Evolutionary conservation across 2,888 invertebrate species (phyloP).

Genomic region (Clivina fossor): DNA sequence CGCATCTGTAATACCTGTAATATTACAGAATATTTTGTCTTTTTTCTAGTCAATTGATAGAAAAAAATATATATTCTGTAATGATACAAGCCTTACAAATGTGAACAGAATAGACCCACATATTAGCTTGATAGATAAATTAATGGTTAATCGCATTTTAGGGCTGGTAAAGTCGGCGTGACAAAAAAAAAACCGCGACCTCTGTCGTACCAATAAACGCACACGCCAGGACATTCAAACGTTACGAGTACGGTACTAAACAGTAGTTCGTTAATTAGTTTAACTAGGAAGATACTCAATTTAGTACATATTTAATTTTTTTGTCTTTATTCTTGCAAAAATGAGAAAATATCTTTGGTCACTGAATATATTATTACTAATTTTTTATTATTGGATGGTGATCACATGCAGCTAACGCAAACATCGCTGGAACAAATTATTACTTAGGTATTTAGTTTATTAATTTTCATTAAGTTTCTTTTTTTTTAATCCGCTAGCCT

Average conservation of each 20-base stretch:
- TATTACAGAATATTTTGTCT: too few species aligned
- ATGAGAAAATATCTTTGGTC: constrained; percentile 33
- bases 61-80: too few species aligned
- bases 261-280: constrained; percentile 31
- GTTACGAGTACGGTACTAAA: constrained; percentile 26
- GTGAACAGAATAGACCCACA: too few species aligned
- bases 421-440: too few species aligned
- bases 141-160: too few species aligned
- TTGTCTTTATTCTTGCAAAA: constrained; percentile 23
- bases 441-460: too few species aligned
- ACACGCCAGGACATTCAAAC: constrained; percentile 26
- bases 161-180: constrained; percentile 3
- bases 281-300: constrained; percentile 34
- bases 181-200: constrained; percentile 16
- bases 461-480: too few species aligned
- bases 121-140: too few species aligned
- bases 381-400: constrained; percentile 30
- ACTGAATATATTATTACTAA: constrained; percentile 34
- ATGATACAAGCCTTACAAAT: too few species aligned
- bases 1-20: too few species aligned
- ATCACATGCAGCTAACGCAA: too few species aligned
- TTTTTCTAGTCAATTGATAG: too few species aligned
- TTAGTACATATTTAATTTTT: constrained; percentile 24
- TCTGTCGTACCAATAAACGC: constrained; percentile 19
- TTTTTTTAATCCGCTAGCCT: not conserved